Conservation (phyloP, 2,888 invertebrate species). For the Xestia sexstrigata region DNA sequence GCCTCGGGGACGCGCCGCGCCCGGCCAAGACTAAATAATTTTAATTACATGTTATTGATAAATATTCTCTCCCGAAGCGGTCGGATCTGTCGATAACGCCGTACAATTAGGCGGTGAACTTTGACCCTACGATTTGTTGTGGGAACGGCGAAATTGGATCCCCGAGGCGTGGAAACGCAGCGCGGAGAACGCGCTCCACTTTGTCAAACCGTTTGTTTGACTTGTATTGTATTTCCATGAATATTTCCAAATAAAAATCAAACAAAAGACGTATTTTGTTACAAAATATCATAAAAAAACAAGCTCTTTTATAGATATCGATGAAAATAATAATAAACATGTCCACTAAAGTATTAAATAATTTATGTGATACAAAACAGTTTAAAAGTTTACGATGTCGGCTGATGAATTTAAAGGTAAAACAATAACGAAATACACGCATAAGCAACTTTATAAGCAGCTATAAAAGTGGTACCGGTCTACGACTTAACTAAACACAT, state of each 20-base stretch:
- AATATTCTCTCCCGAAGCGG: conserved; percentile 87
- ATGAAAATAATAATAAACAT: conserved; percentile 70
- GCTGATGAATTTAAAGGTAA: conserved; percentile 69
- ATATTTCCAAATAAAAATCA: conserved; percentile 51
- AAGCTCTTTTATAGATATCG: conserved; percentile 62
- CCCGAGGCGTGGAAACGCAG: conserved; percentile 73
- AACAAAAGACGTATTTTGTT: conserved; percentile 54
- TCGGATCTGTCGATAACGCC: conserved; percentile 86
- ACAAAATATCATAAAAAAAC: conserved; percentile 58
- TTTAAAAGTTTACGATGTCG: conserved; percentile 68
- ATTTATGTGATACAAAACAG: conserved; percentile 68
- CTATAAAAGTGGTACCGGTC: conserved; percentile 74
- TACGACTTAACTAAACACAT: conserved; percentile 77
- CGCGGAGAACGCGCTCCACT: conserved; percentile 44
- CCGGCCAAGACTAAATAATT: conserved; percentile 86
- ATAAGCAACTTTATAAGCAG: conserved; percentile 72
- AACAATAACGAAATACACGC: conserved; percentile 72
- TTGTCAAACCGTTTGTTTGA: conserved; percentile 49
- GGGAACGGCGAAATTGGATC: conserved; percentile 86
- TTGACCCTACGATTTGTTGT: conserved; percentile 88
- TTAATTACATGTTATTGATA: conserved; percentile 91
- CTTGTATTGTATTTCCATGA: conserved; percentile 47
- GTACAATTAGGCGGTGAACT: conserved; percentile 89
- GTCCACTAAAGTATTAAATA: conserved; percentile 64
- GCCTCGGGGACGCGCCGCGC: conserved; percentile 82